Evolutionary conservation across 2,113 vertebrate species (phyloP), one percentile per base, ranked within the genome.

Genomic region (Gymnarchus niloticus): DNA sequence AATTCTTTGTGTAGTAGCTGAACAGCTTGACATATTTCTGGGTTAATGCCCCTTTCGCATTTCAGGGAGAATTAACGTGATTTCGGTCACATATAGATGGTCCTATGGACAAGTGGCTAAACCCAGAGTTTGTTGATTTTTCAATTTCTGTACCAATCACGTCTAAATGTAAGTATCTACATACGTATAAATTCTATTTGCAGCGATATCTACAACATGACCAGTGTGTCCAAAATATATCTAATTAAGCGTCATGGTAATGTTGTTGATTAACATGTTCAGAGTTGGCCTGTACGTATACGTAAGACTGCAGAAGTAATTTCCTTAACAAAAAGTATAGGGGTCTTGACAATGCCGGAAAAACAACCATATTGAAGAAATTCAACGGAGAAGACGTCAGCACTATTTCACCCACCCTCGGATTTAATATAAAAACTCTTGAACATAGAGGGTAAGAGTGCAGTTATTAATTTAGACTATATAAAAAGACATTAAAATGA

Each of bases 351-450:
- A 98, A 98, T 37, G 97, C 97, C 0, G 97, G 97, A 6, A 98
- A 98, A 89, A 98, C 97, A 0, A 97, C 97, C 80, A 97, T 98
- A 87, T 89, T 98, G 85, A 98, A 98, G 90, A 97, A 97, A 90
- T 97, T 97, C 61, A 98, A 97, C 0, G 97, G 97, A 1, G 97
- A 98, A 59, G 97, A 98, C 76, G 90, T 97, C 2, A 96, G 96
- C 90, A 98, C 96, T 85, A 97, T 98, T 87, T 97, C 97, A 0
- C 97, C 97, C 0, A 98, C 97, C 0, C 91, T 98, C 83, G 97
- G 97, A 89, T 98, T 98, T 93, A 97, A 97, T 93, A 98, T 98
- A 89, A 96, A 97, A 86, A 98, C 97, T 0, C 88, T 98, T 88
- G 97, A 98, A 87, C 97, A 98, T 88, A 93, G 90, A 84, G 96